Conservation (phyloP, 2,113 vertebrate species). For the Cryptomyrus ogoouensis region DNA sequence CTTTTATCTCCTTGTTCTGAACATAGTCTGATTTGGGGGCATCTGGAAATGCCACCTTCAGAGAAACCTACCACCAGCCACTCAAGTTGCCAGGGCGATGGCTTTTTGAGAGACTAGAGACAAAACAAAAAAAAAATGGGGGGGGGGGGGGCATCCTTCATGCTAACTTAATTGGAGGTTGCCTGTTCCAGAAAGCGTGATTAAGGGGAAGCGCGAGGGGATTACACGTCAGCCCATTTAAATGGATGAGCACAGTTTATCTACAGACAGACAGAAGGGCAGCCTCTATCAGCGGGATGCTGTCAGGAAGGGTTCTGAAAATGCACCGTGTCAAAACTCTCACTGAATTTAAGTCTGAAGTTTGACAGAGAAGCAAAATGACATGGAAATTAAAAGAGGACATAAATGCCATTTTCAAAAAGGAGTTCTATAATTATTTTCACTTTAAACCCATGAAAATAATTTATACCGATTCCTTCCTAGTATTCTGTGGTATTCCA, state of each 20-base stretch:
- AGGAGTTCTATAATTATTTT: neutral
- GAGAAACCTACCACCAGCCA: neutral
- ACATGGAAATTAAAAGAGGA: neutral
- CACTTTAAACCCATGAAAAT: neutral
- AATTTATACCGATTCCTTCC: neutral
- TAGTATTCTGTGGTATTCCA: neutral
- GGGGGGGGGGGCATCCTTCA: neutral
- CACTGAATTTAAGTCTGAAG: neutral
- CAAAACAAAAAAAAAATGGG: neutral
- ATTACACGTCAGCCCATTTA: slow-evolving; percentile 13
- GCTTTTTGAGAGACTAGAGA: neutral
- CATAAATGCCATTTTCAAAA: neutral
- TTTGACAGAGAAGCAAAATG: neutral
- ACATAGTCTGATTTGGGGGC: neutral
- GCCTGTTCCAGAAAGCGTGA: slow-evolving; percentile 10
- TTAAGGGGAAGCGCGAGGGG: neutral
- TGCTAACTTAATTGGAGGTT: slow-evolving; percentile 13
- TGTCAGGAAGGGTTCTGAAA: neutral
- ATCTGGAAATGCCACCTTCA: neutral
- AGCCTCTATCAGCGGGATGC: neutral
- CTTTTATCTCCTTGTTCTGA: neutral
- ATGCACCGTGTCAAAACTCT: neutral
- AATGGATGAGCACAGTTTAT: slow-evolving; percentile 7
- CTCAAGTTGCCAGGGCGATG: slow-evolving; percentile 2
- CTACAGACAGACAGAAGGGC: slow-evolving; percentile 6